Percentiles rank a stretch among this genome's conserved stretches.
Conservation (phyloP, 2,113 vertebrate genomes). For the Porphyrio hochstetteri region DNA sequence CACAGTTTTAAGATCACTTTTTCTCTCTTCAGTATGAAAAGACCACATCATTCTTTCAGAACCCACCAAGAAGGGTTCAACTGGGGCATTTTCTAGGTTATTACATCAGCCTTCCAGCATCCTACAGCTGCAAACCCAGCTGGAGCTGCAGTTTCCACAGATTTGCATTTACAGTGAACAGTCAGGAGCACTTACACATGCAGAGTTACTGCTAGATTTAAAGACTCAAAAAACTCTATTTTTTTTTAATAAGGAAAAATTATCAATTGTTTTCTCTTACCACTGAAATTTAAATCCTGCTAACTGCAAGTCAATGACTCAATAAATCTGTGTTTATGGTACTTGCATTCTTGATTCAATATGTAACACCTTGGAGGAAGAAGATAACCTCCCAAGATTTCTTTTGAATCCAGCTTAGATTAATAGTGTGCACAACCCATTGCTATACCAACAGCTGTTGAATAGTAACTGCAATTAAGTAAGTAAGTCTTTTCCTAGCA, state of each 20-base stretch:
- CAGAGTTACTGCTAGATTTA: not conserved
- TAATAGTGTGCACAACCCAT: not conserved
- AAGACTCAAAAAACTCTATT: not conserved
- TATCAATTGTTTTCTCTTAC: not conserved
- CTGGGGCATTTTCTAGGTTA: not conserved
- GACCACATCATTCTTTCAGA: not conserved
- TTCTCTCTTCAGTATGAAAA: not conserved
- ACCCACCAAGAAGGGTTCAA: not conserved
- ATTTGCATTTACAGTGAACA: not conserved
- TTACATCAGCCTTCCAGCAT: not conserved
- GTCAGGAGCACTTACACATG: not conserved
- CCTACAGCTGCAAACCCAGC: not conserved
- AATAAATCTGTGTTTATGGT: not conserved
- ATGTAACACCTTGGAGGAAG: not conserved
- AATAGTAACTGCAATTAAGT: slow-evolving; percentile 19
- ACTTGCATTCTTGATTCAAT: not conserved
- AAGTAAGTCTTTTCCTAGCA: slow-evolving; percentile 7
- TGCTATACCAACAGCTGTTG: not conserved
- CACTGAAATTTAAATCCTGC: not conserved
- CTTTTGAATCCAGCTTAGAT: not conserved
- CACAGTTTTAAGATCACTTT: not conserved
- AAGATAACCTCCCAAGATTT: not conserved
- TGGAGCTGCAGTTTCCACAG: not conserved
- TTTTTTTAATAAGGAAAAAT: not conserved
- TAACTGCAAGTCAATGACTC: not conserved